phyloP scores from a whole-genome alignment of 92 coral and sea anemone genomes.

The Porites cylindrica region DNA sequence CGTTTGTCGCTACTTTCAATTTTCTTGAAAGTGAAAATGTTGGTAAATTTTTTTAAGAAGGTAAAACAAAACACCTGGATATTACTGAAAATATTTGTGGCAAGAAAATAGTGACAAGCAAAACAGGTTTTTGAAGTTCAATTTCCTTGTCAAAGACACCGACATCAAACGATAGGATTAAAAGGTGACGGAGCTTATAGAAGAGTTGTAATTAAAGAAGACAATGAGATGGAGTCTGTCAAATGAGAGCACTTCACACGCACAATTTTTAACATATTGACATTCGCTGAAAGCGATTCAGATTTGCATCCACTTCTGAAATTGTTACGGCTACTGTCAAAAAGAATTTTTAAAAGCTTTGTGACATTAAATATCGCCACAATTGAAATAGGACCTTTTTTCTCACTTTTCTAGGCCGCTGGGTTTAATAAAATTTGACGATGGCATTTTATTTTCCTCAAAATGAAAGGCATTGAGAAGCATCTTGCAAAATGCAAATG shows the following conservation, averaged over 20 bases:
- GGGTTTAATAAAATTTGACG: background rate
- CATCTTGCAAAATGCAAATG: background rate
- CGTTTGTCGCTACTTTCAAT: background rate
- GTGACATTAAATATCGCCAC: background rate
- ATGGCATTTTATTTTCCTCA: background rate
- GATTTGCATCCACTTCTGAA: background rate
- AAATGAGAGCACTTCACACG: slow-evolving; percentile 12
- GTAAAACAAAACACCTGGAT: background rate
- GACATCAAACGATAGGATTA: slow-evolving; percentile 12
- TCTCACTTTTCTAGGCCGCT: background rate
- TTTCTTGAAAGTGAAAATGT: background rate
- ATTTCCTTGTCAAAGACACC: slow-evolving; percentile 20
- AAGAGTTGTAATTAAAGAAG: background rate
- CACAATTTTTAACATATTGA: background rate
- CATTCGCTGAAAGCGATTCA: background rate
- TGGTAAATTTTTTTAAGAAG: background rate
- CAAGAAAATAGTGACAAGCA: slow-evolving; percentile 2
- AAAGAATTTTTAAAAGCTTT: background rate
- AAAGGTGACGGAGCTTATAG: background rate
- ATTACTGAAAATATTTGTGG: background rate
- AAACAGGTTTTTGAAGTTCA: slow-evolving; percentile 13
- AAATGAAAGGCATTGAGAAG: background rate
- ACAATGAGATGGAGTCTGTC: background rate
- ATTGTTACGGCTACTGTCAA: background rate
- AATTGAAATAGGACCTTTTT: too few species aligned